Base-by-base conservation (phyloP, 2,888 invertebrate species). In the Acheta domesticus region DNA sequence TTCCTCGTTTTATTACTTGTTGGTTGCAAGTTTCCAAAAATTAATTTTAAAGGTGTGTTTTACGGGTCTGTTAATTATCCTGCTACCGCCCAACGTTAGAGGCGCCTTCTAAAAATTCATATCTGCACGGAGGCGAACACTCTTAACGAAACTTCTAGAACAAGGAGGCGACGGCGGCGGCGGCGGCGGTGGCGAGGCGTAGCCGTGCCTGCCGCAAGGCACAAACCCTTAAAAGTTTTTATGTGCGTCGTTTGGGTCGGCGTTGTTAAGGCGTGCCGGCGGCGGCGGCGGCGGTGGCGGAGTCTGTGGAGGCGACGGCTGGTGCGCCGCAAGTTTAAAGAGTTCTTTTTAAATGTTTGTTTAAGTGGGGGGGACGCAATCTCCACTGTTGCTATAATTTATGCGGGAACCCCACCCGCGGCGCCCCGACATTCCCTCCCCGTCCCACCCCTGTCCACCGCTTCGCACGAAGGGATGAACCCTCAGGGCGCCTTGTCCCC, bases 21-120 rank as follows among this genome's bases (percentile, higher is more conserved):
- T 62, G 62, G 62, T 62, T 62, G 62, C 62, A n/a, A 62, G 16
- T 62, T 62, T 62, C 62, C 62, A 62, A 62, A 62, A 62, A 62
- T 62, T 62, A 62, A 62, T 62, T 62, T 62, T 62, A 62, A 62
- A 62, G 62, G 62, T 62, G 62, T 62, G 62, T 62, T 62, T 62
- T 62, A 62, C 62, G 62, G 62, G 62, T 62, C 62, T 62, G 62
- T 62, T 62, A 62, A 62, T 62, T 62, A 62, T 62, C 16, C 62
- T n/a, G 62, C 62, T 19, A 62, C 62, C 16, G 62, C 62, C 62
- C n/a, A n/a, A n/a, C 62, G 62, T 62, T 62, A 62, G 62, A 62
- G 62, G n/a, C 62, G 62, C 62, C 62, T 62, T 62, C 62, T 62
- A 62, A 62, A 62, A 62, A 62, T 62, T 62, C 62, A 62, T 62